These are phyloP conservation scores for Callimorpha dominula DNA, from an alignment of 2,888 invertebrate genomes.

Conservation along the genomic window DNA sequence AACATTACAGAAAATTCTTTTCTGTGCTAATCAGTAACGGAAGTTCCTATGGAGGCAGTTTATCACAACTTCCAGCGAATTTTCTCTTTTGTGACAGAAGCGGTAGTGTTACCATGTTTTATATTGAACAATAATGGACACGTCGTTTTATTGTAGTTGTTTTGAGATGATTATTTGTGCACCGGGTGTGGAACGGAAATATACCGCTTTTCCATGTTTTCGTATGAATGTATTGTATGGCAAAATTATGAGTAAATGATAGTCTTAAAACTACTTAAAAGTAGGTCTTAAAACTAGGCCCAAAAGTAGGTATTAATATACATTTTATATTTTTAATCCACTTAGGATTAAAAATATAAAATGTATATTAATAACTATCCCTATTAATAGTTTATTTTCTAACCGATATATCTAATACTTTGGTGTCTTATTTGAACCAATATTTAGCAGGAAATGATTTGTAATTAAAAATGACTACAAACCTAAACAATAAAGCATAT, in stretches of 20 bases:
- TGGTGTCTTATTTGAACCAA: too few species aligned
- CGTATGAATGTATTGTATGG: background rate
- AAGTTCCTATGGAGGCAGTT: constrained; percentile 66
- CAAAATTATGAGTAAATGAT: background rate
- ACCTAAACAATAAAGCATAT: constrained; percentile 57
- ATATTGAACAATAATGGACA: constrained; percentile 23
- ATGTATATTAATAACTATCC: too few species aligned
- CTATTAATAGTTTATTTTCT: too few species aligned
- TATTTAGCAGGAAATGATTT: constrained; percentile 92
- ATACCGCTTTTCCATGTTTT: constrained; percentile 13
- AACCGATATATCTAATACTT: too few species aligned
- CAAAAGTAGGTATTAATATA: too few species aligned
- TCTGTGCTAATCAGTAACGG: constrained; percentile 71
- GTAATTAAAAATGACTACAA: constrained; percentile 87
- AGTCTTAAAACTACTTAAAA: too few species aligned
- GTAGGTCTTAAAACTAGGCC: background rate
- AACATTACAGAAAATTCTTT: constrained; percentile 62
- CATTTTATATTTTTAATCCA: too few species aligned
- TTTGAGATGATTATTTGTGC: constrained; percentile 22
- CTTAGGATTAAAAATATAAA: too few species aligned
- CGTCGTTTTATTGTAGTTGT: constrained; percentile 29
- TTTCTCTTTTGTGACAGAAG: constrained; percentile 65
- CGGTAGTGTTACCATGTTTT: constrained; percentile 51
- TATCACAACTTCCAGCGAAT: constrained; percentile 69
- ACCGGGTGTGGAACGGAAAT: constrained; percentile 13